phyloP scores from a whole-genome alignment of 92 coral and sea anemone species.

The Parazoanthus atlanticus region DNA sequence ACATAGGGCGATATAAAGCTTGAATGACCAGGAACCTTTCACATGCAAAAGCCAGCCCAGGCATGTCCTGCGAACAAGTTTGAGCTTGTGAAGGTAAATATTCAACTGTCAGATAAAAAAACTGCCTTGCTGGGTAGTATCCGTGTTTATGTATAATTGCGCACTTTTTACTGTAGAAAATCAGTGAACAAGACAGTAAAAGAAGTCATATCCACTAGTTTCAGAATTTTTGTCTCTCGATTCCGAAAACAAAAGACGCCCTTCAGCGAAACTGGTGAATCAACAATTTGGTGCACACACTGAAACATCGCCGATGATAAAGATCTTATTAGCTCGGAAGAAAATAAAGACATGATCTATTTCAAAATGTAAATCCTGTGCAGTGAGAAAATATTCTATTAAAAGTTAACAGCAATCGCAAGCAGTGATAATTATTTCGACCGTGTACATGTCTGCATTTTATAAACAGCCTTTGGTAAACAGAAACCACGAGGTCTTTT shows the following conservation, averaged over 20 bases:
- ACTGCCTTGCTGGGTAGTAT: neutral
- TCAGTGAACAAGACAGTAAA: neutral
- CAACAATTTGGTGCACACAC: neutral
- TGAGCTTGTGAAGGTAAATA: neutral
- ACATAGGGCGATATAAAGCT: conserved; percentile 16
- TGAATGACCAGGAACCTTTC: conserved; percentile 26
- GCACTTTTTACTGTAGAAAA: neutral
- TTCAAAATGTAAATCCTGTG: neutral
- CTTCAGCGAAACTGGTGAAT: conserved; percentile 10
- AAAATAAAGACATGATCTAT: neutral
- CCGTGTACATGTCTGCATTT: conserved; percentile 5
- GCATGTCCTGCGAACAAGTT: conserved; percentile 26
- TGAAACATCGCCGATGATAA: neutral
- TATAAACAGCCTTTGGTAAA: conserved; percentile 9
- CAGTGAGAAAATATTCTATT: neutral
- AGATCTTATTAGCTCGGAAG: neutral
- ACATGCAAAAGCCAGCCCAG: conserved; percentile 24
- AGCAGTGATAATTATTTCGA: neutral
- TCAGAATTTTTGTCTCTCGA: neutral
- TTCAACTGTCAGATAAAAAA: neutral
- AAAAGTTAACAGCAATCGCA: neutral
- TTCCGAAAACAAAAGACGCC: conserved; percentile 27
- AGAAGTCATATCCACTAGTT: neutral
- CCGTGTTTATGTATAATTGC: neutral
- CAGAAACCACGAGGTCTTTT: conserved; percentile 32